phyloP scores from a whole-genome alignment of 2,888 invertebrate genomes.

The Eueremaeus valkanovi region DNA sequence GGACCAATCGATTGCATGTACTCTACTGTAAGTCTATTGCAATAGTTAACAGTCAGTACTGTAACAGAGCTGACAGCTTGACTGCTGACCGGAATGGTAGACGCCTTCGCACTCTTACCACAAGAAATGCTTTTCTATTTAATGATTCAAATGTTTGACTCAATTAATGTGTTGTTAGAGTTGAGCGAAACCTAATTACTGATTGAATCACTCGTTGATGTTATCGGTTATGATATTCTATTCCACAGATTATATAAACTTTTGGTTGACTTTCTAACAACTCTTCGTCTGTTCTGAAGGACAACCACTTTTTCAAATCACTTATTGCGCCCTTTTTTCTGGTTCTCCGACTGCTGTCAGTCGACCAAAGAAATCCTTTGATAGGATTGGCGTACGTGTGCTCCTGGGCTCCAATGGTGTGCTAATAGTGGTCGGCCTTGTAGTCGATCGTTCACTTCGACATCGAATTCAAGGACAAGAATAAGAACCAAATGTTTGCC shows the following conservation, averaged over 20 bases:
- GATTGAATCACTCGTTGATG: too few species aligned
- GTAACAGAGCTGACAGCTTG: too few species aligned
- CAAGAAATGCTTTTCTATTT: background rate
- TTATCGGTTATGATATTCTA: background rate
- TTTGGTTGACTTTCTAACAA: too few species aligned
- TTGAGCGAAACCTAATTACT: background rate
- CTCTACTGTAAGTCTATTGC: too few species aligned
- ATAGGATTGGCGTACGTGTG: background rate
- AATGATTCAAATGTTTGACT: constrained; percentile 8
- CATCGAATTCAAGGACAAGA: constrained; percentile 15
- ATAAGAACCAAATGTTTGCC: constrained; percentile 33
- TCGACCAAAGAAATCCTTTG: constrained; percentile 2
- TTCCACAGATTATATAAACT: too few species aligned
- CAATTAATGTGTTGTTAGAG: background rate
- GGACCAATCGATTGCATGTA: background rate
- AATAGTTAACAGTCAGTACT: too few species aligned
- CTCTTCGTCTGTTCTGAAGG: background rate
- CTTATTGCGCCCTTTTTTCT: constrained; percentile 16
- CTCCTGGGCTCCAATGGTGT: background rate
- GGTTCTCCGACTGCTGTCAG: background rate
- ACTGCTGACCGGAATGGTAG: background rate
- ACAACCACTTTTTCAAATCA: background rate
- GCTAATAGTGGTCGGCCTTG: constrained; percentile 8
- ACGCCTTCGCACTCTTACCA: background rate
- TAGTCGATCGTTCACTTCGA: constrained; percentile 9